Base-by-base conservation (phyloP, 2,888 invertebrate genomes). In the Salticus scenicus region DNA sequence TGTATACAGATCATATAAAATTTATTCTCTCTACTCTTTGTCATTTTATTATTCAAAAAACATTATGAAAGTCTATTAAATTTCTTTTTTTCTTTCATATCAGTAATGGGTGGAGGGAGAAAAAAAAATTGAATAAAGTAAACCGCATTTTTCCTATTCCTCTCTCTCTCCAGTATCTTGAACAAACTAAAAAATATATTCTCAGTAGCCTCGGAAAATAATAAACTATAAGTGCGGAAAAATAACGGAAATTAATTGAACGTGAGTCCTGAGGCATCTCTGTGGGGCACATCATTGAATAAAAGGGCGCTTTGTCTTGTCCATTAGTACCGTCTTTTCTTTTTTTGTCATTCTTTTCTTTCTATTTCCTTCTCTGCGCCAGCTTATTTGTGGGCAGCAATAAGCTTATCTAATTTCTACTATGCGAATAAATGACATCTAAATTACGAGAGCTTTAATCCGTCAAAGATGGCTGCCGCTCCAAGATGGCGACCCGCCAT, bases 391-490 rank as follows among this genome's bases (percentile, higher is more conserved):
- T 70, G 81, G 75, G 57, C 14, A 28, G 75, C 67, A 77, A 84
- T 84, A 84, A 84, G 77, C 83, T 84, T 84, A 84, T 84, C 83
- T 84, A 84, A 84, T 84, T 84, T 84, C 83, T 77, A 72, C 51
- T 72, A 84, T 27, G 71, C 71, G 82, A 72, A 76, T 76, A 83
- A 77, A 77, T 84, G 83, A 84, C 77, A 67, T 77, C 83, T 84
- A 84, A 84, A 84, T 84, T 84, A 84, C 83, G 73, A 42, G 73
- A 57, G 51, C 72, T 67, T 84, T 84, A 84, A 84, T 84, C 83
- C 83, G 77, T 84, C 83, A 84, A 77, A 79, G 74, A 81, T 81
- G 82, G 76, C 76, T 76, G 82, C 82, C 75, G 74, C 81, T 72
- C 75, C 82, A 83, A 83, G 82, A 83, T 83, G 82, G 77, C 83